Conservation (phyloP, 2,888 invertebrate genomes). For the Carcina quercana region DNA sequence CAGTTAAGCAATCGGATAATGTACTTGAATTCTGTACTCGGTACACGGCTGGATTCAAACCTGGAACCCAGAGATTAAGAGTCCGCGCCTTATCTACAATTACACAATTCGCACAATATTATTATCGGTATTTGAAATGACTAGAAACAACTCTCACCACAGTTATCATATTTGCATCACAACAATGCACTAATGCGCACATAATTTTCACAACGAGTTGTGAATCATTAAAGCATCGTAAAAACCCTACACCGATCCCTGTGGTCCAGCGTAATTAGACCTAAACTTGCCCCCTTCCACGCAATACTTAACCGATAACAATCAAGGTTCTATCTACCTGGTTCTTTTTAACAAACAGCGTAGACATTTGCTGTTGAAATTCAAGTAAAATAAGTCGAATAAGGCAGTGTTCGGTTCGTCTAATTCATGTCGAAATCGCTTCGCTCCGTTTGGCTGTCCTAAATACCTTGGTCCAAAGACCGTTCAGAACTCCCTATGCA, state of each 20-base stretch:
- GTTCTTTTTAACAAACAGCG: conserved; percentile 18
- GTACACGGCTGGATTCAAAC: too few relatives aligned
- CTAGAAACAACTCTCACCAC: too few relatives aligned
- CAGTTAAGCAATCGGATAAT: too few relatives aligned
- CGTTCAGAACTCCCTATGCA: conserved; percentile 15
- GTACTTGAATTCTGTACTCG: too few relatives aligned
- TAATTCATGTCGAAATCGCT: conserved; percentile 36
- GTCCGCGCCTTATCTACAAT: too few relatives aligned
- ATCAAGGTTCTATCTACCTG: conserved; percentile 23
- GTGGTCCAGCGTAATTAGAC: conserved; percentile 22
- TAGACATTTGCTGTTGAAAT: conserved; percentile 18
- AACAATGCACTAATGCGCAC: conserved; percentile 14
- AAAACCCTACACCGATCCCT: conserved; percentile 22
- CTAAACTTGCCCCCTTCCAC: conserved; percentile 17
- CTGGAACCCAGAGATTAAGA: too few relatives aligned
- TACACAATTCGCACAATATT: too few relatives aligned
- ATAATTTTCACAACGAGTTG: conserved; percentile 33
- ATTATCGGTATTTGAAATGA: too few relatives aligned
- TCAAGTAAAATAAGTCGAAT: conserved; percentile 19
- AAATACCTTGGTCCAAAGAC: conserved; percentile 45
- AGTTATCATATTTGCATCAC: conserved; percentile 28
- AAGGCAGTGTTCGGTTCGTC: conserved; percentile 28
- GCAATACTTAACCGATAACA: too few relatives aligned
- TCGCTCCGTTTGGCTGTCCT: conserved; percentile 43
- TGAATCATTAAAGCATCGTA: conserved; percentile 33